phyloP scores from a whole-genome alignment of 2,888 invertebrate genomes.

The Tribolium freemani region DNA sequence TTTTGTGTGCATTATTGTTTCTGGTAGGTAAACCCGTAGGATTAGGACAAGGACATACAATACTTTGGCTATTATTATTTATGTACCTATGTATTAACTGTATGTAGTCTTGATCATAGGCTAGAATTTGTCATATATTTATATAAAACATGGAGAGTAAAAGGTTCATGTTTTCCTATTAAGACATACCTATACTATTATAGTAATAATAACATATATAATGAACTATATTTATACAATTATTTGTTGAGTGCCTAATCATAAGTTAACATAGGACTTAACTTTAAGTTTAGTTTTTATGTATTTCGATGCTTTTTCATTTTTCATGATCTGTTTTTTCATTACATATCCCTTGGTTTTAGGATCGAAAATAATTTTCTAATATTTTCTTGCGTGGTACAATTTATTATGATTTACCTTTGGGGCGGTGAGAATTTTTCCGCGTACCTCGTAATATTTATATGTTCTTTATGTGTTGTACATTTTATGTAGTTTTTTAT shows the following conservation, averaged over 20 bases:
- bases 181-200: slow-evolving; percentile 50
- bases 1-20: slow-evolving; percentile 63
- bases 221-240: slow-evolving; percentile 63
- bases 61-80: slow-evolving; percentile 57
- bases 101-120: slow-evolving; percentile 45
- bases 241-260: slow-evolving; percentile 67
- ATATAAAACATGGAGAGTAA: slow-evolving; percentile 57
- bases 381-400: slow-evolving; percentile 33
- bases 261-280: slow-evolving; percentile 55
- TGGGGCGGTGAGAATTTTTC: slow-evolving; percentile 35
- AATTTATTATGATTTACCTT: slow-evolving; percentile 27
- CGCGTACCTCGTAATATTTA: slow-evolving; percentile 42
- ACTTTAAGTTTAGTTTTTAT: slow-evolving; percentile 37
- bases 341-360: slow-evolving; percentile 56
- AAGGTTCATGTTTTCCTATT: slow-evolving; percentile 62
- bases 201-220: slow-evolving; percentile 46
- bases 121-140: slow-evolving; percentile 64
- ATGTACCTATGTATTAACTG: slow-evolving; percentile 62
- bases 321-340: slow-evolving; percentile 57
- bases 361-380: slow-evolving; percentile 46
- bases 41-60: slow-evolving; percentile 29
- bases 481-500: slow-evolving; percentile 48
- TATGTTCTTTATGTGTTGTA: slow-evolving; percentile 42
- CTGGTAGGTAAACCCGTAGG: slow-evolving; percentile 51
- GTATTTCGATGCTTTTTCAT: slow-evolving; percentile 46